Evolutionary conservation across 2,113 vertebrate species (phyloP), one percentile per base, ranked within the genome.

Genomic region (Notothenia coriiceps): DNA sequence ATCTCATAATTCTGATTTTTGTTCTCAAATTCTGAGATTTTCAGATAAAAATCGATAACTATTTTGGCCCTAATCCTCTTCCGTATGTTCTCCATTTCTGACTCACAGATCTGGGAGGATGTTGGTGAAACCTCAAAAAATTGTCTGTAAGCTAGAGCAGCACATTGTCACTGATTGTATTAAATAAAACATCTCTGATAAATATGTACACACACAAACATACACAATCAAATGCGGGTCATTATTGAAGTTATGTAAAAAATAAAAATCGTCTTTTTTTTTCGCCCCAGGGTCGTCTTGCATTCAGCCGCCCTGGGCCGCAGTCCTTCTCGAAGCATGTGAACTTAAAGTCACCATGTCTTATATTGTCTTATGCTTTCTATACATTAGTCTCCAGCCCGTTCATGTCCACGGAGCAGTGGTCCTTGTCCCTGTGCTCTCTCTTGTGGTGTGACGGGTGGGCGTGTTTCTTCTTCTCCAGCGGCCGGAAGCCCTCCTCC

Each of bases 311-410:
- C 40, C 61, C 64, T 10, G 15, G 43, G 9, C 43, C 2, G 12
- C 54, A 72, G 18, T 74, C 60, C 65, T 54, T 18, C 47, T 50
- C 2, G 52, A 67, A 67, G 25, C 10, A 33, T 14, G 75, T 72
- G 77, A 65, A 15, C 69, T 51, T 9, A 4, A 13, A 40, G 35
- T 77, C 74, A 67, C 25, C 20, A 33, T 57, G 69, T 68, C 60
- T 44, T 14, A 62, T 74, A 35, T 13, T 17, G 14, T 47, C 10
- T 22, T 78, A 54, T 55, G 79, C 56, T 60, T 63, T 77, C 79
- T 95, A 99, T 90, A 99, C 98, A 0, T 98, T 98, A 67, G 98
- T 99, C 94, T 99, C 98, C 49, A 99, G 95, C 80, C 98, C 97
- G 9, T 96, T 97, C 94, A 99, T 99, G 91, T 99, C 96, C 51